These are phyloP conservation scores for Myrmecophaga tridactyla DNA, from an alignment of 2,113 vertebrate species.

Conservation along the genomic window DNA sequence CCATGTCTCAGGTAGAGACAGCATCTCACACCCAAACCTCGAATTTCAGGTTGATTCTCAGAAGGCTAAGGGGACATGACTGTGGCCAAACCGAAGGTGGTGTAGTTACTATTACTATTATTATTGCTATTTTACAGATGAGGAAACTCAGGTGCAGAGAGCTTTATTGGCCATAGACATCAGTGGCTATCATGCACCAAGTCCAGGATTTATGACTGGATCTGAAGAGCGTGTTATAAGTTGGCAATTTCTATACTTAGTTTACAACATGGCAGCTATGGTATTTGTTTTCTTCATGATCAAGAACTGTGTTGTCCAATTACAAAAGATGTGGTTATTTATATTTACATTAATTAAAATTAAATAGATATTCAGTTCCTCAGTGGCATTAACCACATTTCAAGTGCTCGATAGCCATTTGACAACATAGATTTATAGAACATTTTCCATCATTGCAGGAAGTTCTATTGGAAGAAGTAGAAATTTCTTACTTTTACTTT, in stretches of 20 bases:
- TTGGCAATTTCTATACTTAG: neutral
- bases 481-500: neutral
- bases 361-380: neutral
- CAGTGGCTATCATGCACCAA: neutral
- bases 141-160: neutral
- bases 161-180: neutral
- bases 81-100: too few relatives aligned
- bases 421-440: neutral
- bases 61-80: neutral
- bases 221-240: neutral
- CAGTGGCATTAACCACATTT: neutral
- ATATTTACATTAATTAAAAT: slow-evolving; percentile 25
- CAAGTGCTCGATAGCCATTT: neutral
- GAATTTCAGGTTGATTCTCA: neutral
- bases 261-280: neutral
- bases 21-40: neutral
- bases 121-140: neutral
- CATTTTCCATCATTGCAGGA: neutral
- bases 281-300: neutral
- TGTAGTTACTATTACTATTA: neutral
- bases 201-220: neutral
- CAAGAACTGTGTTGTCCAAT: neutral
- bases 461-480: neutral
- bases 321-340: neutral
- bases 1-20: neutral